Evolutionary conservation across 2,888 invertebrate genomes (phyloP), one percentile per base, ranked within the genome.

Genomic region (Caenorhabditis uteleia): DNA sequence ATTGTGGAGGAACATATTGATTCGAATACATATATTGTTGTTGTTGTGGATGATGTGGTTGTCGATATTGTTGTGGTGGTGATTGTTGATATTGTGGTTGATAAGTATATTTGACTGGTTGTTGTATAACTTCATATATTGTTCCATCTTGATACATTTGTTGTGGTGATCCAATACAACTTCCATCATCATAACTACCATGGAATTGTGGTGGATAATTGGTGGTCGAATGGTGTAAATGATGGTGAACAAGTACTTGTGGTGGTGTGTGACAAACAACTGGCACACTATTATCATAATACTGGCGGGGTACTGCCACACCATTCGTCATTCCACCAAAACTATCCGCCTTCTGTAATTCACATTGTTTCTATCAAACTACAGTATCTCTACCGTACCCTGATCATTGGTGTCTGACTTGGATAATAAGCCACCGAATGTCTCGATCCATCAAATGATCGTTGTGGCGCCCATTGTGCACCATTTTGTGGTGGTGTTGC

Each of bases 311-410:
- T 3, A 39, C 39, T 21, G 4, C 8, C 6, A 29, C 29, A 14
- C 46, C 47, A 18, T 48, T 49, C 3, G 36, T 46, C 55, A 62
- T 62, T 56, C 70, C 70, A 26, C 70, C 70, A 31, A 70, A 70
- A 33, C 70, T 70, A 25, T 62, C 70, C 6, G 70, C 68, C 42
- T 65, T 67, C 67, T 67, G 44, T 25, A 70, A 55, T 21, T 6
- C 5, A n/a, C 4, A 34, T 7, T 16, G 25, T n/a, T n/a, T 26
- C 4, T 44, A 25, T 8, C 6, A 25, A 12, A n/a, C 4, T n/a
- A 6, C 5, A 26, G 18, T 26, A 6, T 14, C n/a, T 12, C 3
- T 34, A 23, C 42, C 29, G 48, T 38, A 56, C 57, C 40, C 47
- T 51, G 51, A 58, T 58, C 34, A 50, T 51, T 3, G 58, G 51